Evolutionary conservation across 2,797 vertebrate species (phyloP), one percentile per base, ranked within the genome.

Genomic region (Clarias platycephalus): DNA sequence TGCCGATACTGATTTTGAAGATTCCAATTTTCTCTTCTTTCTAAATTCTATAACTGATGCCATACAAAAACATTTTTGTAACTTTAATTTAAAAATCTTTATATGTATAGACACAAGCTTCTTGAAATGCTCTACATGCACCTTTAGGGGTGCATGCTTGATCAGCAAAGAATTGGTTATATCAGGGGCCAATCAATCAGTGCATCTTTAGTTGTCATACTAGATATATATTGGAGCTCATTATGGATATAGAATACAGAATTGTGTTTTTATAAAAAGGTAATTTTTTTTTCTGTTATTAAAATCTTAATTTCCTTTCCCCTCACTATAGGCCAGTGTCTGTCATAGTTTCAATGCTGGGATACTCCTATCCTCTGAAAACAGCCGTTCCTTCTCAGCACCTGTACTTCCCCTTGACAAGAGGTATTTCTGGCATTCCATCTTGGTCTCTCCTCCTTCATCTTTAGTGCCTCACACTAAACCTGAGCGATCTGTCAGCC

Each of bases 301-400:
- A 37, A 22, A 26, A 57, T 78, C n/a, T 7, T 78, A 28, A 10
- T 55, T 75, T 72, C 20, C 6, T 71, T 86, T 83, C n/a, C 58
- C 20, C 24, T 84, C 7, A 15, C 26, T 85, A 0, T 90, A 95
- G 95, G 91, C 90, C 1, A 90, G 90, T 3, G 89, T 93, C 63
- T 81, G 89, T 68, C 93, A 95, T 91, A 94, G 93, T 85, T 92
- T 91, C 3, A 93, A 96, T 0, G 92, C 95, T 0, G 97, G 97
- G 0, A 96, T 99, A 68, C 93, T 99, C 31, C 93, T 96, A 0
- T 97, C 96, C 3, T 96, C 97, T 0, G 97, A 98, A 74, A 99
- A 98, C 93, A 95, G 96, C 67, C 96, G 96, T 40, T 97, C 96
- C 15, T 94, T 96, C 85, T 99, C 98, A 0, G 97, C 96, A 0